Conservation (phyloP, 2,797 vertebrate genomes). For the Hyperoplus lanceolatus region DNA sequence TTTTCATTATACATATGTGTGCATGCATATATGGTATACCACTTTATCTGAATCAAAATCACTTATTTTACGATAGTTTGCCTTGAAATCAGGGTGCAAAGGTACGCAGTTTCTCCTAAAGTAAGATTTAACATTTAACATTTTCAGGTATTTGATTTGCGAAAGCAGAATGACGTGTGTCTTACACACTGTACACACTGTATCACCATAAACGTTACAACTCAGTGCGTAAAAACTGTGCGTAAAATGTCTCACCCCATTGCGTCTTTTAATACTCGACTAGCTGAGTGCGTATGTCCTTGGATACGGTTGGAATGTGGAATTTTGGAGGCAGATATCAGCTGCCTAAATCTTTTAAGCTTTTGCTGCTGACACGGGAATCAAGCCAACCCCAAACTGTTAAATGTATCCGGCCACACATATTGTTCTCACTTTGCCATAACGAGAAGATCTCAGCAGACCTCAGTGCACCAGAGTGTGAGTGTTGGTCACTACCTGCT, state of each 20-base stretch:
- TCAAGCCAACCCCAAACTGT: conserved; percentile 43
- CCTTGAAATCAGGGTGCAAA: background rate
- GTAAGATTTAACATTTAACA: conserved; percentile 12
- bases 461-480: conserved; percentile 73
- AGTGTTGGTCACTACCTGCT: conserved; percentile 85
- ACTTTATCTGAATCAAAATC: too few relatives aligned
- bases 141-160: conserved; percentile 13
- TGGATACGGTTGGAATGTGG: conserved; percentile 46
- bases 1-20: too few relatives aligned
- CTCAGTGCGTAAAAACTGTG: background rate
- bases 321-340: conserved; percentile 31
- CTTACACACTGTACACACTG: background rate
- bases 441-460: conserved; percentile 53
- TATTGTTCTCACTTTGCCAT: conserved; percentile 63
- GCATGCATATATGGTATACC: too few relatives aligned
- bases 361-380: conserved; percentile 24
- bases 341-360: conserved; percentile 25
- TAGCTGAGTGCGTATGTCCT: conserved; percentile 31
- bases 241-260: background rate
- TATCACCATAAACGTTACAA: background rate
- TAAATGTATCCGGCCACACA: conserved; percentile 55
- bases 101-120: background rate
- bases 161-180: background rate
- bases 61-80: too few relatives aligned
- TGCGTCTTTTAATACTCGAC: conserved; percentile 12